phyloP scores from a whole-genome alignment of 2,888 invertebrate species.

The Drosophila quasianomalipes region DNA sequence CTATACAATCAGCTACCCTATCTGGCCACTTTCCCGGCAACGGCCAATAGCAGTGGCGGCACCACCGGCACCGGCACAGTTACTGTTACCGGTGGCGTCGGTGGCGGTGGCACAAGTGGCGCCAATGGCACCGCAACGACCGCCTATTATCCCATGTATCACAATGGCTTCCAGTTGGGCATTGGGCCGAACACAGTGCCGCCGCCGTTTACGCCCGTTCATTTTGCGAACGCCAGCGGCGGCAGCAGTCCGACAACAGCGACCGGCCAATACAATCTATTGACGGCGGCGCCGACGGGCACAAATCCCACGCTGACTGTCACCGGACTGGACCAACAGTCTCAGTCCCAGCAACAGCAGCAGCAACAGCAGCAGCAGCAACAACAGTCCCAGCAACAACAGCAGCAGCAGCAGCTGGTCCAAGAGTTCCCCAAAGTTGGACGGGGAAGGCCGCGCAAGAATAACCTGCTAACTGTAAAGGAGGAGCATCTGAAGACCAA shows the following conservation, averaged over 20 bases:
- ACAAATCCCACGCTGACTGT: constrained; percentile 66
- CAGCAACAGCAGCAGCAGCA: constrained; percentile 74
- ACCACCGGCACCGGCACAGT: constrained; percentile 67
- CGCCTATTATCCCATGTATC: constrained; percentile 85
- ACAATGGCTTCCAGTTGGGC: constrained; percentile 85
- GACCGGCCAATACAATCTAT: constrained; percentile 64
- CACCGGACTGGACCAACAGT: constrained; percentile 59
- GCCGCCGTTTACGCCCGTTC: constrained; percentile 85
- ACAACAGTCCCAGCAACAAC: constrained; percentile 64
- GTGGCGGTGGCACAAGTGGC: constrained; percentile 23
- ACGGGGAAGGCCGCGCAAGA: constrained; percentile 85
- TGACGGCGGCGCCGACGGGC: constrained; percentile 64
- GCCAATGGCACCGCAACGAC: constrained; percentile 63
- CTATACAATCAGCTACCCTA: constrained; percentile 85
- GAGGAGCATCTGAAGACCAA: constrained; percentile 84
- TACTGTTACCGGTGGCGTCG: constrained; percentile 62
- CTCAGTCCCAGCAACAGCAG: constrained; percentile 77
- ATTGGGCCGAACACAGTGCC: constrained; percentile 84
- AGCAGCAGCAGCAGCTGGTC: constrained; percentile 68
- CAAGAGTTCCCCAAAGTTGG: constrained; percentile 85
- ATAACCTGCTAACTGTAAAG: constrained; percentile 41
- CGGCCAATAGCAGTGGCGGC: constrained; percentile 35
- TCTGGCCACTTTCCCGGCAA: constrained; percentile 83
- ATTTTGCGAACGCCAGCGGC: constrained; percentile 79
- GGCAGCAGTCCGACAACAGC: constrained; percentile 62